Evolutionary conservation across 2,797 vertebrate genomes (phyloP), one percentile per base, ranked within the genome.

Genomic region (Rhabdomys pumilio): DNA sequence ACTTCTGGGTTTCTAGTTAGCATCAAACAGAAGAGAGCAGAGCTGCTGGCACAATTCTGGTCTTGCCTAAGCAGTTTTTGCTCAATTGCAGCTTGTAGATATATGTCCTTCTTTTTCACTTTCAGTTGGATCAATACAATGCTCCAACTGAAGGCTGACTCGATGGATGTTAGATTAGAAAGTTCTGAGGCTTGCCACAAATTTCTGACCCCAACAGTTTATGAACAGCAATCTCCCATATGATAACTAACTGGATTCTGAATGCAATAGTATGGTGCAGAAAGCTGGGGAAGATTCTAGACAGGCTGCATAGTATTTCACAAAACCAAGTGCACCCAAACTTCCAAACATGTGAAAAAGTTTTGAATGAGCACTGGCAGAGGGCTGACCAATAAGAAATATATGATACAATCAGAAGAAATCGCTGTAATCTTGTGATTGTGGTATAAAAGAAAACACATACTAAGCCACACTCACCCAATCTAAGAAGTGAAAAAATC

Each of bases 341-440:
- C 20, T 29, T 38, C 11, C n/a, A 77, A 31, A 12, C 3, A 10
- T 20, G 6, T 57, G 14, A 50, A 50, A 53, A 3, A 50, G 38
- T 22, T 13, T 8, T 6, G 2, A 41, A 0, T 8, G 26, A 4
- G 15, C 7, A 24, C 19, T 12, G 34, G 14, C 7, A 59, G 72
- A 63, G 31, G 29, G 13, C 5, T 73, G 22, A 80, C 20, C 24
- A 88, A 53, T 4, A 80, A 15, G 20, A 84, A 90, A 83, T 10
- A 31, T 59, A 29, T 53, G 44, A 34, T 59, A 38, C 72, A 80
- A 67, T 31, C 20, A 47, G 81, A 69, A 84, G 22, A 47, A 47
- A 69, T 31, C 4, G 41, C 26, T 47, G 86, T 19, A 38, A 80
- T 82, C 29, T 77, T 79, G 29, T 44, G 55, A 80, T 19, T 61